Base-by-base conservation (phyloP, 2,113 vertebrate genomes). In the Dasyprocta punctata region DNA sequence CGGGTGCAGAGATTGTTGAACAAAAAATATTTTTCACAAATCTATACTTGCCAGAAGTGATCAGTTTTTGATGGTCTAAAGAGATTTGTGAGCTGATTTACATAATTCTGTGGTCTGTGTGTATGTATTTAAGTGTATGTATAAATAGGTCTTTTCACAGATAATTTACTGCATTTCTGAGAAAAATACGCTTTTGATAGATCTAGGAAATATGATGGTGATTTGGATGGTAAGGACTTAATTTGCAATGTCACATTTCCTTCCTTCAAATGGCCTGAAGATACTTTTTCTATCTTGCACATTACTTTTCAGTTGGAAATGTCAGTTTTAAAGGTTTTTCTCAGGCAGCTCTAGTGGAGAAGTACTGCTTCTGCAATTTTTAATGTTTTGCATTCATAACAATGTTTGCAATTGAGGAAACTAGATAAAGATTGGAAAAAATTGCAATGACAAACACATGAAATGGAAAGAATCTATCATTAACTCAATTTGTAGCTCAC, bases 401-500 rank as follows among this genome's bases (percentile, higher is more conserved):
- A 86, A 88, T 89, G n/a, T 87, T 87, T 93, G 80, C 82, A 86
- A 69, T 28, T 92, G 26, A 84, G 30, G 16, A 89, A 84, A 89
- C 11, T 82, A 65, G 24, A 44, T 58, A 84, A 94, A 14, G 33
- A 83, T 36, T 81, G 28, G 33, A 67, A 78, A 78, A 91, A 84
- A 85, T 20, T 90, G 81, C n/a, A 22, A 52, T 47, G 38, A 63
- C 63, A 96, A 96, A 92, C 47, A 89, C 10, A 28, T 44, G 44
- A 94, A 52, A 67, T 26, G 26, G 67, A 84, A 75, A 38, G 7
- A 95, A 80, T 73, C 33, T 63, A 71, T 95, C 49, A 93, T 92
- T 94, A 96, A 81, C 61, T 84, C 22, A 24, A 90, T 87, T 93
- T 95, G 61, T 87, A 94, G 67, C 67, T 93, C 4, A 81, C 54